Evolutionary conservation across 2,113 vertebrate species (phyloP), one percentile per base, ranked within the genome.

Genomic region (Trichomycterus rosablanca): DNA sequence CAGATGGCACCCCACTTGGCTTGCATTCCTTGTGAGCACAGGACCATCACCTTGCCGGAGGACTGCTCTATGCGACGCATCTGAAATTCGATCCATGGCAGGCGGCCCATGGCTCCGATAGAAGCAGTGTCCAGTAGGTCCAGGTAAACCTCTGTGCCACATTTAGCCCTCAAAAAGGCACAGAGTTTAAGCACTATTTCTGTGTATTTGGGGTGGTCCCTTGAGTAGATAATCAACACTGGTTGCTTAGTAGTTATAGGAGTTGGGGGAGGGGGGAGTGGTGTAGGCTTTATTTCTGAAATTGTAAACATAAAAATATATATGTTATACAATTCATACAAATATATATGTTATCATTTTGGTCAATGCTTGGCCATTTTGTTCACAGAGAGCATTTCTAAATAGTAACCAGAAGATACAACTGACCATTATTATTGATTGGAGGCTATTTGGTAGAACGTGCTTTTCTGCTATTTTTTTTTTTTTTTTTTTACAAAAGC

Each of bases 1-100:
- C 93, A 90, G 82, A 96, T 88, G 39, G 96, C 91, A 16, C 87
- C 84, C 94, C 96, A 99, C 26, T 99, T 99, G 26, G 92, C 91
- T 52, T 83, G 90, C 7, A 94, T 87, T 1, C 96, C 95, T 1
- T 70, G 85, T 0, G 95, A 99, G 48, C 94, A 99, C 16, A 99
- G 80, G 44, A 99, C 72, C 44, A 99, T 78, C 54, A 97, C 89
- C 55, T 97, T 97, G 9, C 90, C 91, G 0, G 83, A 79, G 0
- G 85, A 79, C 1, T 87, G 80, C 3, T 84, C 84, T 63, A 95
- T 84, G 42, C 91, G 86, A 23, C 85, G 86, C 23, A 91, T 91
- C 70, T 93, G 93, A 48, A 87, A 84, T 23, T 91, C 85, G 0
- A 94, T 88, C 96, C 96, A 99, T 50, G 86, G 86, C 7, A 97